phyloP scores from a whole-genome alignment of 2,888 invertebrate genomes.

The Trissolcus brochymenae region DNA sequence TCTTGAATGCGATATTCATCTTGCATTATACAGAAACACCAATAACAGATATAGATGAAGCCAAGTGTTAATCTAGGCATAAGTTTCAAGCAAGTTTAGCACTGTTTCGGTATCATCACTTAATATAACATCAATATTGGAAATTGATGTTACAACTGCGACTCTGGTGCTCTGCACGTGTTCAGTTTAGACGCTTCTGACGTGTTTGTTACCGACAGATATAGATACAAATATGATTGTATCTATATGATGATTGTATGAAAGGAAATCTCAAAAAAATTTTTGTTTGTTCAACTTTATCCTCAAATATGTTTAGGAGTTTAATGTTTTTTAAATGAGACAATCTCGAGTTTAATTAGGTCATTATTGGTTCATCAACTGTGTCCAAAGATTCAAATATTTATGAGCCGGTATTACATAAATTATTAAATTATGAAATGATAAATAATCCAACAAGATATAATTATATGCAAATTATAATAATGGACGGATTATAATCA shows the following conservation, averaged over 20 bases:
- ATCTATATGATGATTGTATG: too few species aligned
- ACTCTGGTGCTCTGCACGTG: slow-evolving; percentile 36
- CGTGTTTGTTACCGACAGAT: slow-evolving; percentile 17
- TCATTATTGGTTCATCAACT: too few species aligned
- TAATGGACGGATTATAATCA: too few species aligned
- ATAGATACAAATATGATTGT: slow-evolving; percentile 8
- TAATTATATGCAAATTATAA: slow-evolving; percentile 5
- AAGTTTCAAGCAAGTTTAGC: slow-evolving; percentile 40
- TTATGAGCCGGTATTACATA: too few species aligned
- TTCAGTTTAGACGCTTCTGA: slow-evolving; percentile 27
- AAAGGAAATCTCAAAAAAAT: not conserved
- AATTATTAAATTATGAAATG: too few species aligned
- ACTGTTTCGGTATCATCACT: slow-evolving; percentile 41
- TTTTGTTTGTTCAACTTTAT: too few species aligned
- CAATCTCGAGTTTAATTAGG: too few species aligned
- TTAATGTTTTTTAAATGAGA: not conserved
- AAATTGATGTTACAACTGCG: slow-evolving; percentile 12
- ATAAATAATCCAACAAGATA: not conserved
- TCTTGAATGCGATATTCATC: slow-evolving; percentile 28
- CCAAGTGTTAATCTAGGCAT: slow-evolving; percentile 44
- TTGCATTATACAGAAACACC: slow-evolving; percentile 43
- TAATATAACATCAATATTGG: slow-evolving; percentile 42
- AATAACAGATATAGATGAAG: slow-evolving; percentile 41
- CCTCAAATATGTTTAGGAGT: too few species aligned
- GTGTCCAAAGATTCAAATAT: too few species aligned